These are phyloP conservation scores for Poeciliopsis turneri DNA, from an alignment of 2,797 vertebrate species.

Conservation along the genomic window DNA sequence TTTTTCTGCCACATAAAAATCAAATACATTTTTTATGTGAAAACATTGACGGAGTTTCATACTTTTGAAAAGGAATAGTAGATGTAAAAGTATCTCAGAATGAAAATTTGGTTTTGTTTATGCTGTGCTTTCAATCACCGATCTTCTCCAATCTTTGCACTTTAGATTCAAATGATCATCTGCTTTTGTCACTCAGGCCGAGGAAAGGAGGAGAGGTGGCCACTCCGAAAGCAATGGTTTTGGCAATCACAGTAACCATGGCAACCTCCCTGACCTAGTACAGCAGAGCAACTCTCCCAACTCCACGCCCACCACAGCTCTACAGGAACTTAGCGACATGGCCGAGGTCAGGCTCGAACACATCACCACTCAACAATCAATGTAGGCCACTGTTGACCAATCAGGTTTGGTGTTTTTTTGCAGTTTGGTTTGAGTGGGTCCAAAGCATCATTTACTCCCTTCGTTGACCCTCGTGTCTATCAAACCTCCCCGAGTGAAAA, in stretches of 20 bases:
- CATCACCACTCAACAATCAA: neutral
- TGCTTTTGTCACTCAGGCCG: slow-evolving; percentile 80
- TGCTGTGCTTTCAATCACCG: too few species aligned
- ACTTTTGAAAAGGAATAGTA: neutral
- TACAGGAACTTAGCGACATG: slow-evolving; percentile 90
- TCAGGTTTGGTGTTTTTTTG: slow-evolving; percentile 26
- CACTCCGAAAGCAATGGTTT: slow-evolving; percentile 95
- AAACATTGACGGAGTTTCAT: neutral
- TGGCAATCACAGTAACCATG: slow-evolving; percentile 84
- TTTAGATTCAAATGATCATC: neutral
- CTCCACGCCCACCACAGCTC: slow-evolving; percentile 87
- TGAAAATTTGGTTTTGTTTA: neutral
- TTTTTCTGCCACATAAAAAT: neutral
- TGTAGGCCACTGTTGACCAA: neutral
- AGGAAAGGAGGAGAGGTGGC: slow-evolving; percentile 89
- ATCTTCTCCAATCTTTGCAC: neutral
- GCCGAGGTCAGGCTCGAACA: slow-evolving; percentile 85
- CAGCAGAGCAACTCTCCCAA: slow-evolving; percentile 96
- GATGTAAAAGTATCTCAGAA: neutral
- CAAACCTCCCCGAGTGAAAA: slow-evolving; percentile 91
- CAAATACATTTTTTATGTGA: neutral
- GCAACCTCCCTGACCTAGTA: slow-evolving; percentile 95
- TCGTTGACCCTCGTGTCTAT: slow-evolving; percentile 93
- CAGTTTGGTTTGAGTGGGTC: slow-evolving; percentile 92
- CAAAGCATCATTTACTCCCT: slow-evolving; percentile 93